Percentiles rank a stretch among this genome's conserved stretches.
Conservation (phyloP, 2,888 invertebrate species). For the Melanophora roralis region DNA sequence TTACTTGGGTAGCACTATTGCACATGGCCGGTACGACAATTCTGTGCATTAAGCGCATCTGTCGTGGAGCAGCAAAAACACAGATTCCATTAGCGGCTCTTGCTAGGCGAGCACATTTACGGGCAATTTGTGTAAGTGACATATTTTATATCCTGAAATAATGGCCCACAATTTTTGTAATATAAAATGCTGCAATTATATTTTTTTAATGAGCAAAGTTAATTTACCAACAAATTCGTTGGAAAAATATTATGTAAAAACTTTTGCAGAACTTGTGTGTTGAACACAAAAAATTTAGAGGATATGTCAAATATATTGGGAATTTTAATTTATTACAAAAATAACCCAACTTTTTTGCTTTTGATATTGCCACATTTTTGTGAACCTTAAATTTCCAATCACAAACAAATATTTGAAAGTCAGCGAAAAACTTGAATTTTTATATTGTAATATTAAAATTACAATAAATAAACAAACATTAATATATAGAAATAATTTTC, state of each 20-base stretch:
- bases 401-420: too few relatives aligned
- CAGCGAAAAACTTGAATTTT: too few relatives aligned
- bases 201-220: slow-evolving; percentile 54
- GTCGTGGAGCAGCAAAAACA: slow-evolving; percentile 67
- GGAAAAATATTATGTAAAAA: slow-evolving; percentile 74
- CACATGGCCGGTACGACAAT: slow-evolving; percentile 70
- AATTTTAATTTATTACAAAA: slow-evolving; percentile 38
- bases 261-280: slow-evolving; percentile 66
- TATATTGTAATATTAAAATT: too few relatives aligned
- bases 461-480: too few relatives aligned
- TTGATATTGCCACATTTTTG: slow-evolving; percentile 15
- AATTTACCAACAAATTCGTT: slow-evolving; percentile 63
- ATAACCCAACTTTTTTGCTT: background rate
- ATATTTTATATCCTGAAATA: slow-evolving; percentile 63
- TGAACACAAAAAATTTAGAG: slow-evolving; percentile 48
- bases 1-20: slow-evolving; percentile 67
- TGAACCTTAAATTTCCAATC: too few relatives aligned
- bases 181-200: background rate
- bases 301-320: slow-evolving; percentile 63
- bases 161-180: background rate
- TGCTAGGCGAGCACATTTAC: slow-evolving; percentile 72
- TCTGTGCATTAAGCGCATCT: slow-evolving; percentile 73
- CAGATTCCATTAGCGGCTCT: slow-evolving; percentile 67
- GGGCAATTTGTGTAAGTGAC: slow-evolving; percentile 75
- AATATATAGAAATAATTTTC: too few relatives aligned